Conservation (phyloP, 2,113 vertebrate genomes). For the Grallaria varia region DNA sequence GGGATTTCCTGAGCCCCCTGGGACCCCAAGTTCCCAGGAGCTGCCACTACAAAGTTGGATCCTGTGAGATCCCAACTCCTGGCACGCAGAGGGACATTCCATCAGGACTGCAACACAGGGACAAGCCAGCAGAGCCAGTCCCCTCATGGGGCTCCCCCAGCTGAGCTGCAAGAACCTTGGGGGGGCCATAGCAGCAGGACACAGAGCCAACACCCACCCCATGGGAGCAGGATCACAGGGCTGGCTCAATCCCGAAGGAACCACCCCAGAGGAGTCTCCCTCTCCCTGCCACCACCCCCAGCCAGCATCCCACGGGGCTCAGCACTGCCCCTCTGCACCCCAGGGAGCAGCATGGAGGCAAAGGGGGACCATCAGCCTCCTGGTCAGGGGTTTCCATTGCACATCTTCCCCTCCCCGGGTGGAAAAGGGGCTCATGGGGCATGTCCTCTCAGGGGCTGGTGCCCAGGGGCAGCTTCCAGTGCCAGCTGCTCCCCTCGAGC, state of each 20-base stretch:
- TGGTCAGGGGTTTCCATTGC: neutral
- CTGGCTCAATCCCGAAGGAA: neutral
- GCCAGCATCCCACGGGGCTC: neutral
- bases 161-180: neutral
- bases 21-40: neutral
- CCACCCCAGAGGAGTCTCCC: neutral
- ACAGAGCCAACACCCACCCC: neutral
- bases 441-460: accelerated
- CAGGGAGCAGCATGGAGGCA: accelerated
- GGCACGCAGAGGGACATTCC: neutral
- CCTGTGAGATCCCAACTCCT: neutral
- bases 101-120: neutral
- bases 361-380: neutral
- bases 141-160: neutral
- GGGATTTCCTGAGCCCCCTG: neutral
- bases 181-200: neutral
- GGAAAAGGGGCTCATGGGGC: neutral
- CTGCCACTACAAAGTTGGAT: neutral
- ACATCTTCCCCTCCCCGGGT: neutral
- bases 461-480: neutral
- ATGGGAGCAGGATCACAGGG: accelerated
- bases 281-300: neutral
- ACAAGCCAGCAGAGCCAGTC: neutral
- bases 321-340: neutral
- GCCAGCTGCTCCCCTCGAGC: neutral